Evolutionary conservation across 2,888 invertebrate species (phyloP).

Genomic region (Leptinotarsa haldemani): DNA sequence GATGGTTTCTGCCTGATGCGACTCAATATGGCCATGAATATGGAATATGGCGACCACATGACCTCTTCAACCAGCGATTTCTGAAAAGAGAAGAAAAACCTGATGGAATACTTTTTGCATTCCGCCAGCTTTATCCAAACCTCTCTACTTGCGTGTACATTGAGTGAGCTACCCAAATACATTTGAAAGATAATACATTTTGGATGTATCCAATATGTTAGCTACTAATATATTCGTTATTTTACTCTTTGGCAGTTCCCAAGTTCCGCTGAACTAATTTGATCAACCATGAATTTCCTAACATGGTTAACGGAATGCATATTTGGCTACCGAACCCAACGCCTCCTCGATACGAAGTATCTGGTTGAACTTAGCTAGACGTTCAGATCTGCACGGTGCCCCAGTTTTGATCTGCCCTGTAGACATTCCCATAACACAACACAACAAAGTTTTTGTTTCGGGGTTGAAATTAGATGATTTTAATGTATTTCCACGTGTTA

Average conservation of each 20-base stretch:
- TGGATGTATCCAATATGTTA: neutral
- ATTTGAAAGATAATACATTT: neutral
- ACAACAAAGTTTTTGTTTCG: no score
- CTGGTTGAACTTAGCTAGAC: slow-evolving; percentile 99
- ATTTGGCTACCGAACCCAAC: slow-evolving; percentile 90
- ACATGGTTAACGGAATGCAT: slow-evolving; percentile 92
- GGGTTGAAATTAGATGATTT: no score
- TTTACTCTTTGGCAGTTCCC: slow-evolving; percentile 12
- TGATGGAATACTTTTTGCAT: no score
- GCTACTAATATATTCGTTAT: slow-evolving; percentile 8
- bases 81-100: no score
- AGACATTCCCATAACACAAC: no score
- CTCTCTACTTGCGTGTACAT: neutral
- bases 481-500: no score
- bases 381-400: slow-evolving; percentile 90
- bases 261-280: neutral
- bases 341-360: slow-evolving; percentile 98
- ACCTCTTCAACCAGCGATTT: no score
- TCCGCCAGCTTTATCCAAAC: no score
- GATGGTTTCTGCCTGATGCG: no score
- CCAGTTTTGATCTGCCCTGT: no score
- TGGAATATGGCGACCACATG: no score
- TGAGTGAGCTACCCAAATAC: neutral
- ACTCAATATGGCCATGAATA: no score
- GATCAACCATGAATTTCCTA: neutral